Percentiles rank a stretch among this genome's conserved stretches.
These are phyloP conservation scores for Coptodon rendalli DNA, from an alignment of 2,113 vertebrate genomes.

Conservation along the genomic window DNA sequence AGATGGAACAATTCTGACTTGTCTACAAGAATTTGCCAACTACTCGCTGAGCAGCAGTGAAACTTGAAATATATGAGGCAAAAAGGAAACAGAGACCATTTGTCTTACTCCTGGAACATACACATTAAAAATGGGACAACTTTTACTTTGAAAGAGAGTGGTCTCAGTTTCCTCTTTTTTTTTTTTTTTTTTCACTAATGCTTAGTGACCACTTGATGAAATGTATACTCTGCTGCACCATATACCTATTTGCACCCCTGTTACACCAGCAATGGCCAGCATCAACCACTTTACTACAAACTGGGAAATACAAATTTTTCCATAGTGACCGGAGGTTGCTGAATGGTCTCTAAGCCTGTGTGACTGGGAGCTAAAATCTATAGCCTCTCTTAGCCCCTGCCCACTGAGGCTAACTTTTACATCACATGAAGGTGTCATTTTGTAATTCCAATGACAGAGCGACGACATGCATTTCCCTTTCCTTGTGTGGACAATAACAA, in stretches of 20 bases:
- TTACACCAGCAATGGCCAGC: background rate
- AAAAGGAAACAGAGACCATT: background rate
- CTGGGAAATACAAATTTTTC: background rate
- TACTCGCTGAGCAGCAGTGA: background rate
- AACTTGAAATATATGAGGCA: accelerated
- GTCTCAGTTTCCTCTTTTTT: background rate
- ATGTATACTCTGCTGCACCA: background rate
- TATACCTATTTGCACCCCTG: accelerated
- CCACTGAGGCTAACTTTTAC: background rate
- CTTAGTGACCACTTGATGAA: background rate
- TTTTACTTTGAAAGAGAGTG: background rate
- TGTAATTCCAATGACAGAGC: background rate
- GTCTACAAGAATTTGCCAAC: background rate
- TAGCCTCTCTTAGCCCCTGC: background rate
- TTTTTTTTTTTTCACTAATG: background rate
- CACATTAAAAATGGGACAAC: background rate
- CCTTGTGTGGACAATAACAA: background rate
- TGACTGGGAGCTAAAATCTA: background rate
- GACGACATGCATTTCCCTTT: background rate
- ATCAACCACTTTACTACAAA: background rate
- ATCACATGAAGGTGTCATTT: background rate
- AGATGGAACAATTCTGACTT: background rate
- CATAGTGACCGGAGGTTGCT: accelerated
- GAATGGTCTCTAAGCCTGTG: background rate
- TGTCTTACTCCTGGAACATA: background rate